Percentiles rank a stretch among this genome's conserved stretches.
phyloP scores from a whole-genome alignment of 2,888 invertebrate genomes.

The Cheilosia grossa region DNA sequence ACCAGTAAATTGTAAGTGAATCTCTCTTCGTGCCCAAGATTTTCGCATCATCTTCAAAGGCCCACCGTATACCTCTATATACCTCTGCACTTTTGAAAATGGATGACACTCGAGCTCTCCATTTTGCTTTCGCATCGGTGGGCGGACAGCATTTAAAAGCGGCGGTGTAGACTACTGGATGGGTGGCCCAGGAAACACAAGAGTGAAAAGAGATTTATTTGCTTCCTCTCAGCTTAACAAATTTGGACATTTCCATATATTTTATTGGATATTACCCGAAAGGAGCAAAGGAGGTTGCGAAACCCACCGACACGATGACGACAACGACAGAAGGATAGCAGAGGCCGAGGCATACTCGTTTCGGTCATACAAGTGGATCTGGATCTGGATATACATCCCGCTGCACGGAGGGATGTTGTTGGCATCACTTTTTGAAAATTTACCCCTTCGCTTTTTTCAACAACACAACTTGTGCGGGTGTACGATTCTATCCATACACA shows the following conservation, averaged over 20 bases:
- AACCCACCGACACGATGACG: neutral
- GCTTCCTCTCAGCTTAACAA: constrained; percentile 74
- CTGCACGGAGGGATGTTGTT: constrained; percentile 49
- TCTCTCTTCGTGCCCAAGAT: constrained; percentile 64
- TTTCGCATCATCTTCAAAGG: constrained; percentile 70
- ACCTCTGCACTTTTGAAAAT: constrained; percentile 45
- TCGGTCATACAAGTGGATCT: constrained; percentile 54
- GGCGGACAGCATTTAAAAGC: constrained; percentile 29
- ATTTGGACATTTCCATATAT: constrained; percentile 75
- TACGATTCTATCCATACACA: neutral
- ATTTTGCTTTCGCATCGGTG: constrained; percentile 24
- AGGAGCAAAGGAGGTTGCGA: constrained; percentile 1
- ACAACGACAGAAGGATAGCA: constrained; percentile 15
- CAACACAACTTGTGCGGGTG: neutral
- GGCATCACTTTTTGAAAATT: constrained; percentile 73
- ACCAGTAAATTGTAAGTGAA: constrained; percentile 70
- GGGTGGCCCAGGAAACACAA: constrained; percentile 24
- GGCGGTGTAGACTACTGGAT: neutral
- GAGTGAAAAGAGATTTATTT: constrained; percentile 73
- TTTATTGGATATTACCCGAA: constrained; percentile 69
- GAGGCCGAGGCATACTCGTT: constrained; percentile 26
- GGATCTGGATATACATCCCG: constrained; percentile 18
- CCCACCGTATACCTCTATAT: constrained; percentile 1
- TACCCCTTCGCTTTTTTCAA: constrained; percentile 49
- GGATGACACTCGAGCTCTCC: constrained; percentile 52